Conservation (phyloP, 2,888 invertebrate species). For the Galerucella nymphaeae region DNA sequence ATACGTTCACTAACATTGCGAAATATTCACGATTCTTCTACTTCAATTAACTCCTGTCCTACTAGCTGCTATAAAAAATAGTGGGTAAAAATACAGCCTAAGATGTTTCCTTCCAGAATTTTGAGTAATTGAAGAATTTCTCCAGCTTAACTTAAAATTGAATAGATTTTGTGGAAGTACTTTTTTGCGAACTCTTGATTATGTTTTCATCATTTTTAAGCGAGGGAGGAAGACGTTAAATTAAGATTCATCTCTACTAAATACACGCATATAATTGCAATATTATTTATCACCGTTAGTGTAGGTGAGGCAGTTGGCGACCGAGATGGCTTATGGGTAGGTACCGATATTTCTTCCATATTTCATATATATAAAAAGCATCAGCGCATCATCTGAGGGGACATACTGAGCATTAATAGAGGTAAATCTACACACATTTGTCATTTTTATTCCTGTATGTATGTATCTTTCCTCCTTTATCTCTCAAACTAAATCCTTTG, state of each 20-base stretch:
- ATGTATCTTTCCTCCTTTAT: too few relatives aligned
- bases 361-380: not conserved
- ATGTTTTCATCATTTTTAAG: not conserved
- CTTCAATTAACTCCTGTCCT: too few relatives aligned
- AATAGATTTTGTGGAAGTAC: not conserved
- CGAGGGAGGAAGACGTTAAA: not conserved
- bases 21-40: too few relatives aligned
- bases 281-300: slow-evolving; percentile 60
- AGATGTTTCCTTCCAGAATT: too few relatives aligned
- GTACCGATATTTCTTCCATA: slow-evolving; percentile 8
- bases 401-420: not conserved
- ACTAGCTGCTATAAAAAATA: too few relatives aligned
- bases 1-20: not conserved
- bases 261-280: slow-evolving; percentile 52
- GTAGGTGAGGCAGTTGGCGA: slow-evolving; percentile 55
- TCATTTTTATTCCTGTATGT: too few relatives aligned
- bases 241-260: slow-evolving; percentile 7
- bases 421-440: too few relatives aligned
- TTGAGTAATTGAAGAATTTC: too few relatives aligned
- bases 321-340: slow-evolving; percentile 26
- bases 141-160: not conserved
- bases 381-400: not conserved
- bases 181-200: not conserved
- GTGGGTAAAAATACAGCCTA: too few relatives aligned
- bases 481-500: too few relatives aligned